Evolutionary conservation across 2,888 invertebrate species (phyloP).

Genomic region (Macropis europaea): DNA sequence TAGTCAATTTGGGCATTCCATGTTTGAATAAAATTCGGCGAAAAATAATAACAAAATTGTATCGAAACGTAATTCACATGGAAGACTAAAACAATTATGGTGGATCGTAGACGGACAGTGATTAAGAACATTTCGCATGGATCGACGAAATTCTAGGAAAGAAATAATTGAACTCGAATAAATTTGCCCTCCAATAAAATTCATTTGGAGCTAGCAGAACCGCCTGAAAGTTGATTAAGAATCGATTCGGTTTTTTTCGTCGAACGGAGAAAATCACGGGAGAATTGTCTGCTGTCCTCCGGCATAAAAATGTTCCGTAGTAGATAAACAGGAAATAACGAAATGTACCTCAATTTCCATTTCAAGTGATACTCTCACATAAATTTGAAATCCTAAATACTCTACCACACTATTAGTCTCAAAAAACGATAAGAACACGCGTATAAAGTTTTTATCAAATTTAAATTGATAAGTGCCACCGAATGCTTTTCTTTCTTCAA

Average conservation of each 20-base stretch:
- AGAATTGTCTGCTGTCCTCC: slow-evolving; percentile 1
- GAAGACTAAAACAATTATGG: not conserved
- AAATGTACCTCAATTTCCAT: not conserved
- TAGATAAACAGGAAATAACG: not conserved
- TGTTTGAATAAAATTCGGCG: no score
- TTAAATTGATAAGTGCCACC: no score
- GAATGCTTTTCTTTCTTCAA: no score
- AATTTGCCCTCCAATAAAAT: slow-evolving; percentile 14
- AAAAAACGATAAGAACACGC: no score
- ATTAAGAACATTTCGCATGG: slow-evolving; percentile 24
- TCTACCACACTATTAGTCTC: no score
- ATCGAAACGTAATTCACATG: not conserved
- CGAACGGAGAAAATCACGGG: not conserved
- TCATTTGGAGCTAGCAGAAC: slow-evolving; percentile 7
- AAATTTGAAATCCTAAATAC: not conserved
- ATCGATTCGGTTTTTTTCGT: slow-evolving; percentile 31
- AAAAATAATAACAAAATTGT: not conserved
- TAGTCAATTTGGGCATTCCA: no score
- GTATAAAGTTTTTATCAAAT: no score
- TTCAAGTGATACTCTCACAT: not conserved
- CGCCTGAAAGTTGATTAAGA: slow-evolving; percentile 35
- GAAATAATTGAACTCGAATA: slow-evolving; percentile 37
- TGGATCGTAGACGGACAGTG: slow-evolving; percentile 1
- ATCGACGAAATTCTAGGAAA: slow-evolving; percentile 5
- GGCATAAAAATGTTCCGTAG: not conserved